Evolutionary conservation across 2,113 vertebrate species (phyloP), one percentile per base, ranked within the genome.

Genomic region (Limnothrissa miodon): DNA sequence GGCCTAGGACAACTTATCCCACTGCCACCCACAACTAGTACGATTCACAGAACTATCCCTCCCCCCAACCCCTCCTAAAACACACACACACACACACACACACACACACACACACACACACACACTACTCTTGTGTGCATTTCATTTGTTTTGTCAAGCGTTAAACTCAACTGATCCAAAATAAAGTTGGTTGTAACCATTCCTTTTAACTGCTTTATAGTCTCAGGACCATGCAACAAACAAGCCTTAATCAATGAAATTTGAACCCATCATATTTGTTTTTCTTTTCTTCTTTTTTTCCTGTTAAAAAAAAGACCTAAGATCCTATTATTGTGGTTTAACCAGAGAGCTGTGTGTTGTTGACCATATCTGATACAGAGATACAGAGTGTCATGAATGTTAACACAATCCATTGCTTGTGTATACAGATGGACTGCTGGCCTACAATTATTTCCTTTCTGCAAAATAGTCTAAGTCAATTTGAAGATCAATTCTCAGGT

Each of bases 401-500:
- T 74, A 74, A 74, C 17, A 33, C 29, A 39, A 9, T 7, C 66
- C 36, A 36, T 74, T 74, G 66, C 66, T 13, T 74, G 66, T 74
- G 66, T 74, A 29, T 36, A 74, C 66, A 74, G 66, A 74, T 33
- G 29, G 66, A 13, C 66, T 15, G 66, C 66, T 36, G 29, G 36
- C 66, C 66, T 36, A 11, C 11, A 74, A 36, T 33, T 36, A 74
- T 74, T 74, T 74, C 29, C 66, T 74, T 17, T 74, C 66, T 15
- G 66, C 66, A 74, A 74, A 74, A 15, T 33, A 74, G 29, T 74
- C 66, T 74, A 15, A 74, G 66, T 29, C 66, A 74, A 74, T 74
- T 74, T 74, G 36, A 74, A 74, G 66, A 74, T 74, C 25, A 74
- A 74, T 74, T 39, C 66, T 74, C 66, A 74, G 66, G 66, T 74